These are phyloP conservation scores for Andrena flavipes DNA, from an alignment of 2,888 invertebrate genomes.

Conservation along the genomic window DNA sequence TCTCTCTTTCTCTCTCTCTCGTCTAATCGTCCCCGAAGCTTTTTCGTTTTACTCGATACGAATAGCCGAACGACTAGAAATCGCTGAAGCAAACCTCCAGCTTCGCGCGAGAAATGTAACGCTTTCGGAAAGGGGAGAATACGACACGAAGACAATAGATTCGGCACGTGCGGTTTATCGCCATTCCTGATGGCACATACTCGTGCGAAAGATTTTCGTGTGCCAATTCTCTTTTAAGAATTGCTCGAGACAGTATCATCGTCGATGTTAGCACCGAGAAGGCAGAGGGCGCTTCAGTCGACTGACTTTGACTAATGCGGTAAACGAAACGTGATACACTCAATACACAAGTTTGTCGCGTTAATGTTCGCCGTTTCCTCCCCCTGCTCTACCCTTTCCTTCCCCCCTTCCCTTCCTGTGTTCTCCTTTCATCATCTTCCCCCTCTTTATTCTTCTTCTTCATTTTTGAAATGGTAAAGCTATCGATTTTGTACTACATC, in stretches of 20 bases:
- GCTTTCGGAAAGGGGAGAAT: not conserved
- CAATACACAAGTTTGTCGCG: not conserved
- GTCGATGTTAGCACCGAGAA: not conserved
- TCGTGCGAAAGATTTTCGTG: not conserved
- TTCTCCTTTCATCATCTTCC: not conserved
- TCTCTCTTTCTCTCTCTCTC: not conserved
- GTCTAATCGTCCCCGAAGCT: not conserved
- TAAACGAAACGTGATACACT: not conserved
- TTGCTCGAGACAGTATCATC: not conserved
- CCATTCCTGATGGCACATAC: not conserved
- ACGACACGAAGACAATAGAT: not conserved
- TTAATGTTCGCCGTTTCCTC: not conserved
- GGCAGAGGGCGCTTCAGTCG: not conserved
- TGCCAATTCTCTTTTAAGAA: not conserved
- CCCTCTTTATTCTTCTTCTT: not conserved
- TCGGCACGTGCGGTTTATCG: not conserved
- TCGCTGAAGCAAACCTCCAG: not conserved
- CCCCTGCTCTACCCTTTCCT: not conserved
- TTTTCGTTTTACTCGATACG: not conserved
- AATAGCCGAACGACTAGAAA: not conserved
- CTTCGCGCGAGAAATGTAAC: not conserved
- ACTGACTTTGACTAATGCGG: not conserved
- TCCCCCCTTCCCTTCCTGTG: not conserved
- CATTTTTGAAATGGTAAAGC: constrained; percentile 59
- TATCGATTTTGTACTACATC: constrained; percentile 74